Evolutionary conservation across 2,888 invertebrate species (phyloP).

Genomic region (Apodemia hepburni): DNA sequence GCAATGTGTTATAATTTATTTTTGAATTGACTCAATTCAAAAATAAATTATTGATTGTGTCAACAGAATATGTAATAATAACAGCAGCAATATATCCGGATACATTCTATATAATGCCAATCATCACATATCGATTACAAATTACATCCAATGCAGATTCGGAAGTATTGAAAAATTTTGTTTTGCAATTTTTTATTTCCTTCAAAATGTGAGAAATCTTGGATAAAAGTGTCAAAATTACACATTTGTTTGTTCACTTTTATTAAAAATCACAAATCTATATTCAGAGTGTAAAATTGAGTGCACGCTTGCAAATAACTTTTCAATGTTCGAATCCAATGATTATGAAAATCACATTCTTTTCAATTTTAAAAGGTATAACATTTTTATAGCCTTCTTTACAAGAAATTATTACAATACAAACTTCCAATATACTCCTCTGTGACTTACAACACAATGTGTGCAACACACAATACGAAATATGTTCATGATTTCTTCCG

Average conservation of each 20-base stretch:
- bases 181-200: background rate
- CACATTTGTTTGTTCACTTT: too few species aligned
- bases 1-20: too few species aligned
- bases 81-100: background rate
- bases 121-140: background rate
- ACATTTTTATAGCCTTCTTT: slow-evolving; percentile 4
- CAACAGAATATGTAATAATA: background rate
- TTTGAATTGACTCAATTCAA: too few species aligned
- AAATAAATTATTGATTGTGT: background rate
- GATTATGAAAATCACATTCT: background rate
- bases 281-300: background rate
- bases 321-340: background rate
- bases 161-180: background rate
- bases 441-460: background rate
- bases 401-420: background rate
- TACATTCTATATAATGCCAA: background rate
- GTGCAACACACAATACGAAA: too few species aligned
- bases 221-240: too few species aligned
- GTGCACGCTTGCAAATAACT: background rate
- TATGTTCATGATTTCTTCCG: too few species aligned
- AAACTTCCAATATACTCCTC: background rate
- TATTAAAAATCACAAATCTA: too few species aligned
- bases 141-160: background rate
- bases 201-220: background rate
- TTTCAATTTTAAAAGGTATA: background rate